phyloP scores from a whole-genome alignment of 2,888 invertebrate genomes.

The Atethmia centrago region DNA sequence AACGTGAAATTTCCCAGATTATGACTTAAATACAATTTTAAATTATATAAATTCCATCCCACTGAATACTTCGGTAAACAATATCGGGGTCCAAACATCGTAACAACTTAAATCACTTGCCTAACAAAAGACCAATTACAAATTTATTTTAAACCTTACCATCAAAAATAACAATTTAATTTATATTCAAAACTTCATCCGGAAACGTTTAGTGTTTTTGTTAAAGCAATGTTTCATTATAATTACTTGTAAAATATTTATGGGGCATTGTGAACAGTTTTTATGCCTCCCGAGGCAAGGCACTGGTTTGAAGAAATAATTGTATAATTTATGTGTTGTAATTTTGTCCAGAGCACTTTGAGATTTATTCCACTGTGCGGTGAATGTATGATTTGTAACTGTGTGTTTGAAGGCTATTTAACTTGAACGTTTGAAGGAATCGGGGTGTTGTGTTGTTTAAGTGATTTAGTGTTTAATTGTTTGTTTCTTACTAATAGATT shows the following conservation, averaged over 20 bases:
- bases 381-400: constrained; percentile 72
- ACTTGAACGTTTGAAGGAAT: constrained; percentile 55
- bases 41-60: neutral
- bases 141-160: constrained; percentile 74
- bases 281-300: constrained; percentile 73
- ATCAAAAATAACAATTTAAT: constrained; percentile 75
- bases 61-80: constrained; percentile 15
- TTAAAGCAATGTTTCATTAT: constrained; percentile 83
- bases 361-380: constrained; percentile 71
- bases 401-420: constrained; percentile 63
- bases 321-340: constrained; percentile 82
- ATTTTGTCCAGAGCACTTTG: constrained; percentile 74
- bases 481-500: constrained; percentile 48
- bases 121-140: constrained; percentile 75
- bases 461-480: constrained; percentile 66
- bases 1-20: neutral
- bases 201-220: constrained; percentile 82
- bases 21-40: neutral
- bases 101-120: constrained; percentile 55
- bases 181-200: constrained; percentile 78
- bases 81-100: constrained; percentile 29
- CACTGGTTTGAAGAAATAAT: constrained; percentile 71
- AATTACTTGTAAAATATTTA: constrained; percentile 88
- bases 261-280: constrained; percentile 83
- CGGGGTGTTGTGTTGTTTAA: constrained; percentile 51